Evolutionary conservation across 2,113 vertebrate genomes (phyloP).

Genomic region (Proteles cristata): DNA sequence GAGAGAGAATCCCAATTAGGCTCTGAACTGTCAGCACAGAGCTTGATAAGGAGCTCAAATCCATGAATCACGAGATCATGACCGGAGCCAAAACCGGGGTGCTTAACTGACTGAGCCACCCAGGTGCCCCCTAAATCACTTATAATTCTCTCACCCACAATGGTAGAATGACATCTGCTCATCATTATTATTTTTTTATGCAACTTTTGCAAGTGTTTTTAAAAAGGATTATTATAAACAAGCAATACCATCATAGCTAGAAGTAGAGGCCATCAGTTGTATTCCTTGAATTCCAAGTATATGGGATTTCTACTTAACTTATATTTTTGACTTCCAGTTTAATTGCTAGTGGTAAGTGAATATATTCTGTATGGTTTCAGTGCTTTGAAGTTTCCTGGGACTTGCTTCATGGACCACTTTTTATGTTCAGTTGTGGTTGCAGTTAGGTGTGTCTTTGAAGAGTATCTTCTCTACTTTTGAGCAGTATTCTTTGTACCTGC

Average conservation of each 20-base stretch:
- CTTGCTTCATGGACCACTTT: neutral
- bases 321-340: conserved; percentile 2
- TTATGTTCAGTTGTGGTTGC: neutral
- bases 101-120: too few species aligned
- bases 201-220: neutral
- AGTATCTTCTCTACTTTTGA: neutral
- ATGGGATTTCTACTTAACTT: neutral
- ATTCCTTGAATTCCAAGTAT: neutral
- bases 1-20: too few species aligned
- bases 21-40: too few species aligned
- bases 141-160: neutral
- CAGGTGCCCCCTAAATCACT: neutral
- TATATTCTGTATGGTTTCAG: neutral
- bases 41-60: too few species aligned
- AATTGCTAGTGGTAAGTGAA: neutral
- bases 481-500: neutral
- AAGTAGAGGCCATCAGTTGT: neutral
- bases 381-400: neutral
- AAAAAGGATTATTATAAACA: neutral
- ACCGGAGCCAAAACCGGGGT: too few species aligned
- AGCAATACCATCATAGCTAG: neutral
- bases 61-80: too few species aligned
- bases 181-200: neutral
- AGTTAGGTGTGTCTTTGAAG: neutral
- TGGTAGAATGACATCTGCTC: neutral